phyloP scores from a whole-genome alignment of 2,797 vertebrate genomes.

The Heliangelus exortis region DNA sequence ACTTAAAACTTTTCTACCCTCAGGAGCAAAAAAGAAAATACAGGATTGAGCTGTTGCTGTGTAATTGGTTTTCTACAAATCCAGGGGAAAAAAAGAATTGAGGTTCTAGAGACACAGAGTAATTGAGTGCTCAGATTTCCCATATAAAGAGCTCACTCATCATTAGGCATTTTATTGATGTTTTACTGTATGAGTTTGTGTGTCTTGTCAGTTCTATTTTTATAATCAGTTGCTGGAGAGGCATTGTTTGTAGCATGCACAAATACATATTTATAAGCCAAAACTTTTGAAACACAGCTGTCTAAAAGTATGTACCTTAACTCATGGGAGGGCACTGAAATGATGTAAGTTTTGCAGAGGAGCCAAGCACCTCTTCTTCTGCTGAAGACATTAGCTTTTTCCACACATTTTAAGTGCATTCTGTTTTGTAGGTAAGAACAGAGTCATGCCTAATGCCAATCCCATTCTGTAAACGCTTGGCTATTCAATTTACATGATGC shows the following conservation, averaged over 20 bases:
- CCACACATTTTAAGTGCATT: background rate
- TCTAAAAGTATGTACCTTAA: background rate
- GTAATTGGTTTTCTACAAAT: background rate
- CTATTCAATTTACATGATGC: slow-evolving; percentile 17
- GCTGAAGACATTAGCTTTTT: background rate
- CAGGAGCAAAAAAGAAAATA: background rate
- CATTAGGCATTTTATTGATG: background rate
- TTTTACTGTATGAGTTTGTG: background rate
- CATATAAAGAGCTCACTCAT: background rate
- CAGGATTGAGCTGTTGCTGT: background rate
- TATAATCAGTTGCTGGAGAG: background rate
- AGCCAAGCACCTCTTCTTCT: background rate
- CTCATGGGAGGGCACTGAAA: background rate
- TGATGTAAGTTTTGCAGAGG: background rate
- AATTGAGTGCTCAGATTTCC: background rate
- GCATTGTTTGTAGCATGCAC: background rate
- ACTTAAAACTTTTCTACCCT: background rate
- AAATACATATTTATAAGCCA: background rate
- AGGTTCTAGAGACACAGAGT: background rate
- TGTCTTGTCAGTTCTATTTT: background rate
- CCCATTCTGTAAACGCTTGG: background rate
- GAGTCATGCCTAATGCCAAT: background rate
- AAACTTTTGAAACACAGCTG: background rate
- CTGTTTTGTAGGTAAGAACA: background rate
- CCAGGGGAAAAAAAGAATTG: background rate